Evolutionary conservation across 1,140 invertebrate genomes (phyloP).

Genomic region (Nasonia longicornis): DNA sequence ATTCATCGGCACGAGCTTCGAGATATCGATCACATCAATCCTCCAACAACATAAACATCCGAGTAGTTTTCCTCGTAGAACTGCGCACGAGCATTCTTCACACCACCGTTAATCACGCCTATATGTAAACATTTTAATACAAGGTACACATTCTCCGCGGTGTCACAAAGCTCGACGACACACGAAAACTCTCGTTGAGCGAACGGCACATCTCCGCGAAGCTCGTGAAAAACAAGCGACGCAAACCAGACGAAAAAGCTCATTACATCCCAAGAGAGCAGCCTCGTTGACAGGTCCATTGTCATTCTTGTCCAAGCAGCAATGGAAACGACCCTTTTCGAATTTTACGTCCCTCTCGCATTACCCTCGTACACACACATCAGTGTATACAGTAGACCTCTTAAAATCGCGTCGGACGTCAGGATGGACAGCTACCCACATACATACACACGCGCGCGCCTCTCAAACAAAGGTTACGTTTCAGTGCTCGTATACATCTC

Average conservation of each 20-base stretch:
- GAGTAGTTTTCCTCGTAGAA: too few species aligned
- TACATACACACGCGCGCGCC: too few species aligned
- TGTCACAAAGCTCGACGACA: not conserved
- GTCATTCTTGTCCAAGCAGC: conserved; percentile 1
- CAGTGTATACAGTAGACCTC: not conserved
- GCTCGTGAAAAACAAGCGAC: not conserved
- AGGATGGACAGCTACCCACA: not conserved
- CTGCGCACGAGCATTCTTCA: too few species aligned
- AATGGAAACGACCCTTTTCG: conserved; percentile 17
- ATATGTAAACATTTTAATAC: too few species aligned
- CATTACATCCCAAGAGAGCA: conserved; percentile 9
- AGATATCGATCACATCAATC: too few species aligned
- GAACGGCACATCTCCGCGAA: conserved; percentile 11
- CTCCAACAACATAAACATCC: too few species aligned
- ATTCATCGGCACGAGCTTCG: too few species aligned
- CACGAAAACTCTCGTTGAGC: not conserved
- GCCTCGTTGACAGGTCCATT: conserved; percentile 13
- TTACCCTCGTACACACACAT: not conserved
- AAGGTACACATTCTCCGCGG: not conserved
- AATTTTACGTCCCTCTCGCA: conserved; percentile 7
- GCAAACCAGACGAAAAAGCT: conserved; percentile 12
- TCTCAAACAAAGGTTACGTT: not conserved
- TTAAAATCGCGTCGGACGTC: not conserved
- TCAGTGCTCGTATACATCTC: not conserved
- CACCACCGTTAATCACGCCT: too few species aligned